Evolutionary conservation across 2,113 vertebrate genomes (phyloP).

Genomic region (Tragelaphus scriptus): DNA sequence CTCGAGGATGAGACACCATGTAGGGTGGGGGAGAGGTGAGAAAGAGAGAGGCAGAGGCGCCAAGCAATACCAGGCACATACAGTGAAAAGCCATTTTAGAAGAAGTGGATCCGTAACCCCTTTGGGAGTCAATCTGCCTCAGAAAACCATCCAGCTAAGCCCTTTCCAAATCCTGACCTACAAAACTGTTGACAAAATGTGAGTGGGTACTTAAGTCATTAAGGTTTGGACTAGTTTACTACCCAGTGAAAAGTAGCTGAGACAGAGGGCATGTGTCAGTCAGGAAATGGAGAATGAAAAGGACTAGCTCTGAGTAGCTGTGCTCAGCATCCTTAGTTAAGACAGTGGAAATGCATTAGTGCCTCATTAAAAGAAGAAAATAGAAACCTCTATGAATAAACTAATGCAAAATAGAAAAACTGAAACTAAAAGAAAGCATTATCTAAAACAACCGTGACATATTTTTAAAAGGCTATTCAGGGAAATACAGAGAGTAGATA

Average conservation of each 20-base stretch:
- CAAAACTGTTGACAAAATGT: neutral
- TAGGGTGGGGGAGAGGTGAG: neutral
- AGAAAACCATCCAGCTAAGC: neutral
- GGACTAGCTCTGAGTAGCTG: neutral
- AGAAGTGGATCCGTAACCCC: neutral
- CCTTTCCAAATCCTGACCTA: neutral
- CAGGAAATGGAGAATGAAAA: slow-evolving; percentile 17
- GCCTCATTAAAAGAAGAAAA: slow-evolving; percentile 41
- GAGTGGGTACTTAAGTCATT: neutral
- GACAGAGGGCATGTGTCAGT: neutral
- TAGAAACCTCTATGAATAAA: slow-evolving; percentile 44
- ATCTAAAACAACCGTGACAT: neutral
- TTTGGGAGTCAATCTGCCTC: neutral
- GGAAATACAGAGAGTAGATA: slow-evolving; percentile 45
- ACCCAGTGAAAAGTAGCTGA: neutral
- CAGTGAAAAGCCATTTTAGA: neutral
- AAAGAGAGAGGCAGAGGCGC: neutral
- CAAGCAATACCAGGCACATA: neutral
- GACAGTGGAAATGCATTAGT: slow-evolving; percentile 20
- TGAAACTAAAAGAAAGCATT: slow-evolving; percentile 41
- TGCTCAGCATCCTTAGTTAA: neutral
- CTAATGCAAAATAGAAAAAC: slow-evolving; percentile 44
- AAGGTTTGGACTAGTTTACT: neutral
- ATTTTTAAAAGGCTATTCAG: slow-evolving; percentile 46
- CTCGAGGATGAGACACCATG: neutral